Evolutionary conservation across 2,888 invertebrate genomes (phyloP), one percentile per base, ranked within the genome.

Genomic region (Mesorhabditis sp.): DNA sequence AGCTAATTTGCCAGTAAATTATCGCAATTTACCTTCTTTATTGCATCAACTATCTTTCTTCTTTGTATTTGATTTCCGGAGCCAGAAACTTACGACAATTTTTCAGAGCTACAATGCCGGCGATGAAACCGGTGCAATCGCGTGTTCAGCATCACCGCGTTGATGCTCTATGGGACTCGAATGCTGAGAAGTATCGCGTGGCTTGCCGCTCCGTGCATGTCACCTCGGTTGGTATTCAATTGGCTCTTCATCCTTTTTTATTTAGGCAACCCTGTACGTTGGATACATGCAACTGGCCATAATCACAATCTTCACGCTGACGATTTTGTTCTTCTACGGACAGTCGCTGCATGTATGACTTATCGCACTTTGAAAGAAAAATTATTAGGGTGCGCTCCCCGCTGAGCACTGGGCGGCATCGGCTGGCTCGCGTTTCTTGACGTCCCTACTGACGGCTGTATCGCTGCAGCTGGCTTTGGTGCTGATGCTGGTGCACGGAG

Each of bases 201-300:
- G 73, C 77, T 64, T 85, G 84, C 67, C 74, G 80, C 50, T 75
- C 76, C 64, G 76, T 84, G 64, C 83, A 83, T 69, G 83, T 83
- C 62, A 80, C 81, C 43, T 78, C 77, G 71, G 83, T 75, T 58
- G 15, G 68, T n/a, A 4, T 5, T 67, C 4, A 45, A 43, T 66
- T 6, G 44, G 28, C 5, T 28, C 13, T 58, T 58, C 43, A 4
- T 44, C 42, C 43, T 61, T 64, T 64, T n/a, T 67, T 15, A 62
- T 74, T 43, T 69, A 76, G 76, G 79, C 84, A 5, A 78, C 84
- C 4, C 76, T 77, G 45, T 80, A 83, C 73, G 82, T 84, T 67
- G 84, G 80, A 69, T 84, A 83, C 71, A 74, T 80, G 13, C 84
- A 85, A 70, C 66, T 83, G 70, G 70, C 80, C 68, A 81, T 83